Percentiles rank a stretch among this genome's conserved stretches.
These are phyloP conservation scores for Cynopterus sphinx DNA, from an alignment of 2,797 vertebrate genomes.

Conservation along the genomic window DNA sequence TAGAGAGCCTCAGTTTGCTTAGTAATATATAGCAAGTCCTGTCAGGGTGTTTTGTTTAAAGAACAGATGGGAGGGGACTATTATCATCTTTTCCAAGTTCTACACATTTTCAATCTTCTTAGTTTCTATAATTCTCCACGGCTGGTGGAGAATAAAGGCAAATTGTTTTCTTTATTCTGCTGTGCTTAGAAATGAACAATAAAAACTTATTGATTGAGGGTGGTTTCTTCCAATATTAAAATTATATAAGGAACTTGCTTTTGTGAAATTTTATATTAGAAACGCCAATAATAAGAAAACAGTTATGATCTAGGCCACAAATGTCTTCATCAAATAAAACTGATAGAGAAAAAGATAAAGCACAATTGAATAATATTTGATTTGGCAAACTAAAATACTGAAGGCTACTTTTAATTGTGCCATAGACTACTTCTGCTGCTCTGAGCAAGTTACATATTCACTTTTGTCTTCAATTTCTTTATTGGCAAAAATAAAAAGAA, in stretches of 20 bases:
- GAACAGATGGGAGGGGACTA: not conserved
- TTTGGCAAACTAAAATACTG: not conserved
- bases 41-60: not conserved
- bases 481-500: not conserved
- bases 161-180: not conserved
- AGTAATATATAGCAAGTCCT: not conserved
- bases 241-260: not conserved
- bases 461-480: not conserved
- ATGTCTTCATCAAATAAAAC: not conserved
- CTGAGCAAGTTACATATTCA: not conserved
- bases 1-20: not conserved
- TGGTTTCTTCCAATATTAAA: not conserved
- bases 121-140: not conserved
- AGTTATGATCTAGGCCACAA: not conserved
- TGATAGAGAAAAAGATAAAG: not conserved
- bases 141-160: not conserved
- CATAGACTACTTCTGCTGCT: not conserved
- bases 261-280: constrained; percentile 10
- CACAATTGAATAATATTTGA: not conserved
- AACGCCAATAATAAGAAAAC: not conserved
- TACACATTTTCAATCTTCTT: not conserved
- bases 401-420: not conserved
- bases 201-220: not conserved
- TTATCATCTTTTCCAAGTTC: not conserved
- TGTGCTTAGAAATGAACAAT: not conserved